Base-by-base conservation (phyloP, 2,888 invertebrate genomes). In the Meganola albula region DNA sequence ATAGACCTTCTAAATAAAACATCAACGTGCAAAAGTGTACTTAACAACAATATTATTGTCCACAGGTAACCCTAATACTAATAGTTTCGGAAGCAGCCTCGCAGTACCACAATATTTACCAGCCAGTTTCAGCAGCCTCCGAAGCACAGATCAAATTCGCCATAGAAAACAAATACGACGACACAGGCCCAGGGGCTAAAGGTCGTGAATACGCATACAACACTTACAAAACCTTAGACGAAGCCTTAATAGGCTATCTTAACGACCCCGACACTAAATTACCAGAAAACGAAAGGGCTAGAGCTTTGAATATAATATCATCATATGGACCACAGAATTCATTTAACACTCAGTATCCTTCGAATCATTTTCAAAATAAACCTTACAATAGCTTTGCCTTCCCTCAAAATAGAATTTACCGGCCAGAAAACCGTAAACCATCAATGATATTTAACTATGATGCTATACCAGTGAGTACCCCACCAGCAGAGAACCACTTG, bases 181-280 rank as follows among this genome's bases (percentile, higher is more conserved):
- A 79, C 48, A 87, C 87, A 0, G 87, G 87, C 4, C 86, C 86
- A 0, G 84, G 80, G 3, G 74, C 80, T 0, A 74, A 71, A 11
- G 37, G 49, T 1, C 69, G 59, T 0, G 73, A 72, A 29, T 59
- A 50, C 34, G 85, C 84, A 0, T 82, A 76, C 62, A 63, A 64
- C 11, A 78, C 76, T 0, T 82, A 74, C 56, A 70, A 61, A 11
- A 74, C 45, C 10, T 31, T 83, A 3, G 77, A 79, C 11, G 80
- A 82, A 1, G 83, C 80, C 1, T 37, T 84, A 1, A 20, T 79
- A 7, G 71, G 64, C 1, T 83, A 73, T 44, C 32, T 78, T 0
- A 65, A 79, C 10, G 82, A 85, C 24, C 72, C 77, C 1, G 82
- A 86, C 37, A 84, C 85, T 0, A 74, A 76, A 32, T 49, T 84